phyloP scores from a whole-genome alignment of 2,113 vertebrate genomes.

The Lophotis ruficrista region DNA sequence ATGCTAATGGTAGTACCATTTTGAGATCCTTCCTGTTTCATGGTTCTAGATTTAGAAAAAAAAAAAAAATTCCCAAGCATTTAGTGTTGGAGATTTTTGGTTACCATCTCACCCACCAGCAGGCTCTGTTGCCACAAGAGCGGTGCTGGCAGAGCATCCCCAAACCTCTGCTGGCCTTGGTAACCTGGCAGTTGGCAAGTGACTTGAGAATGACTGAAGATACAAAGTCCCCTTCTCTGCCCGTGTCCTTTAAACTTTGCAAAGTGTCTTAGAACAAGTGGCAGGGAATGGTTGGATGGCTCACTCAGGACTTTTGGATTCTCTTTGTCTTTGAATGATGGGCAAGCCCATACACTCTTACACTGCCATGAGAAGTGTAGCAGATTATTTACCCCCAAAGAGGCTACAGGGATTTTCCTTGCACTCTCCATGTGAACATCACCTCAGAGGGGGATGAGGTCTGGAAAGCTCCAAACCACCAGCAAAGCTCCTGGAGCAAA shows the following conservation, averaged over 20 bases:
- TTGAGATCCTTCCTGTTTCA: neutral
- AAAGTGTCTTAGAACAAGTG: neutral
- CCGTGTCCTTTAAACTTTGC: neutral
- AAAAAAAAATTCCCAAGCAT: neutral
- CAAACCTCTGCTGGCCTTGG: neutral
- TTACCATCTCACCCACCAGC: neutral
- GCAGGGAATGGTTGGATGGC: neutral
- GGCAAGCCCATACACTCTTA: neutral
- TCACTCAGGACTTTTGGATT: neutral
- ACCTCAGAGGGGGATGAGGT: neutral
- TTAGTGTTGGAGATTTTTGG: neutral
- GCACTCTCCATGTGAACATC: neutral
- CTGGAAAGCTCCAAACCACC: neutral
- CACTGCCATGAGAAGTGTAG: accelerated
- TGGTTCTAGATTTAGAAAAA: neutral
- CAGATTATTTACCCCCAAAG: accelerated
- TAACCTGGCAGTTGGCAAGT: neutral
- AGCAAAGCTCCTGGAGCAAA: neutral
- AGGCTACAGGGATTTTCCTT: neutral
- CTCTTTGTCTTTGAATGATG: neutral
- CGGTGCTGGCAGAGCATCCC: neutral
- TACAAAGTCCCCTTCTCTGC: neutral
- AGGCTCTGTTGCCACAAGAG: neutral
- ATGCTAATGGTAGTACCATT: neutral
- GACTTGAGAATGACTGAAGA: neutral